Base-by-base conservation (phyloP, 1,140 invertebrate genomes). In the Eubasilissa regina region DNA sequence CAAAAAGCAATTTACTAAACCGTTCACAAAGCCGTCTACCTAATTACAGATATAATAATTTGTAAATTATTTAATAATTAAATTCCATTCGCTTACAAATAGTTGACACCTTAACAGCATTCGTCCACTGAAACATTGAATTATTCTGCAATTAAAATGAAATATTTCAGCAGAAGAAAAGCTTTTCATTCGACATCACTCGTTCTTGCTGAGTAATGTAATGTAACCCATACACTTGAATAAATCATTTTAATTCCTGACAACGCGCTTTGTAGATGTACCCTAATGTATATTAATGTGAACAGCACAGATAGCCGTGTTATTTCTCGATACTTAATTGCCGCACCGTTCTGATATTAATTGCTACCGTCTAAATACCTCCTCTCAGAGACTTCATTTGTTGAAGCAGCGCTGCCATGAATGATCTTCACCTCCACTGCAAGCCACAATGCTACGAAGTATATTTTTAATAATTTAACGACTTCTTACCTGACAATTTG, bases 241-340 rank as follows among this genome's bases (percentile, higher is more conserved):
- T 64, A 64, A 64, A 64, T 64, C 60, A 64, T 64, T 64, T 64
- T 64, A 64, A 64, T 64, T 64, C 35, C 60, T 43, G 60, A 64
- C 60, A 64, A 25, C 60, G 60, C n/a, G 21, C 60, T 25, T 19
- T 43, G 60, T 13, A 15, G 60, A 25, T 43, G 21, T 43, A 13
- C 21, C 35, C 60, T 64, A 64, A 64, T 64, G 60, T 64, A 64
- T 64, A 64, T 64, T 64, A 64, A 64, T 64, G 13, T 43, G 60
- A 64, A 64, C 60, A 64, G 19, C 60, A 64, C 60, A 64, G 35
- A 64, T 64, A 64, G 60, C 60, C 60, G 60, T 64, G 60, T 64
- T 64, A 64, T 64, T 51, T 64, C 60, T 43, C 35, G 60, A 43
- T 64, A 43, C 25, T 64, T 64, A 64, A 64, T 64, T 64, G 60